These are phyloP conservation scores for Caenorhabditis sp. DNA, from an alignment of 2,888 invertebrate species.

Conservation along the genomic window DNA sequence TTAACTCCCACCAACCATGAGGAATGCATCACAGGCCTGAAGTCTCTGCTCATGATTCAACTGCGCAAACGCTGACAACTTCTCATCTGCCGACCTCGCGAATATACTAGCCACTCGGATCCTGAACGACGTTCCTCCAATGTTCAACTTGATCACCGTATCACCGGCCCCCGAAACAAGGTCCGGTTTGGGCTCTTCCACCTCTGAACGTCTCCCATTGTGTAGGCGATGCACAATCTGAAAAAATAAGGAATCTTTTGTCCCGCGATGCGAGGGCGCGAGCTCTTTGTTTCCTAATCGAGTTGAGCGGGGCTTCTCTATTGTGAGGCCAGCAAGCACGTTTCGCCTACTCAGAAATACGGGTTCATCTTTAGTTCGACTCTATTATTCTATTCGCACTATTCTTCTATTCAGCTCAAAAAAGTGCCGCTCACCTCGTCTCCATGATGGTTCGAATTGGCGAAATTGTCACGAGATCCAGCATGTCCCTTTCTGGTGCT, in stretches of 20 bases:
- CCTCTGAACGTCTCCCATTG: constrained; percentile 61
- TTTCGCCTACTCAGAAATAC: constrained; percentile 36
- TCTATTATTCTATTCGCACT: constrained; percentile 15
- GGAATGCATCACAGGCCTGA: constrained; percentile 70
- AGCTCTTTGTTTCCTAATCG: constrained; percentile 63
- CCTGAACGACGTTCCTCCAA: constrained; percentile 76
- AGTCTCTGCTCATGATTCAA: constrained; percentile 70
- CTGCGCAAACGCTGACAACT: constrained; percentile 71
- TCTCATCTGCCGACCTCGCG: constrained; percentile 68
- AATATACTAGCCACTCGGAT: constrained; percentile 72
- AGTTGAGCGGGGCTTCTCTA: constrained; percentile 46
- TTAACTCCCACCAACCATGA: constrained; percentile 67
- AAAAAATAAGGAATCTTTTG: constrained; percentile 12
- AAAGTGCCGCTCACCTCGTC: constrained; percentile 47
- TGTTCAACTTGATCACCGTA: constrained; percentile 72
- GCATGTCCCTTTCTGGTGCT: constrained; percentile 72
- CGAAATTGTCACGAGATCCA: constrained; percentile 59
- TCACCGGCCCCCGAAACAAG: constrained; percentile 74
- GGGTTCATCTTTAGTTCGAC: constrained; percentile 49
- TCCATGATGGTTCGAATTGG: constrained; percentile 60
- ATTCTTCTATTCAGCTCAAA: constrained; percentile 20
- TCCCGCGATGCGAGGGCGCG: constrained; percentile 15
- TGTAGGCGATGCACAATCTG: constrained; percentile 63
- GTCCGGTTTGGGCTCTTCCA: constrained; percentile 59
- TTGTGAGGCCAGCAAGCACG: constrained; percentile 50